A percentile compares a stretch with the other conserved stretches of the same genome.
These are phyloP conservation scores for Epinotia nisella DNA, from an alignment of 2,888 invertebrate species.

Conservation along the genomic window DNA sequence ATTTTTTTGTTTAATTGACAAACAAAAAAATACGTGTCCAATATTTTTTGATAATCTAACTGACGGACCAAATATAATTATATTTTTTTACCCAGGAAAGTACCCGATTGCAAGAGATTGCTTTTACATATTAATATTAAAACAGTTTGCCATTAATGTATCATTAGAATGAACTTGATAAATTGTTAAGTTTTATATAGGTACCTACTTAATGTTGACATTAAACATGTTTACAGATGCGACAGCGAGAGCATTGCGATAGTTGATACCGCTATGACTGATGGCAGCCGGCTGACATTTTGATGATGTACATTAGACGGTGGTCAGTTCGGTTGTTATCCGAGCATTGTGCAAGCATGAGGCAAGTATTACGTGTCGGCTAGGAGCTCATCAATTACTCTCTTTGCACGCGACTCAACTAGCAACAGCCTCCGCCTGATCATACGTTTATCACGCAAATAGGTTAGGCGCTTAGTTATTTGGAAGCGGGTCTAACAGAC, in stretches of 20 bases:
- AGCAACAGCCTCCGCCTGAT: not conserved
- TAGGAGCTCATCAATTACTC: slow-evolving; percentile 52
- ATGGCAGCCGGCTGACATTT: slow-evolving; percentile 41
- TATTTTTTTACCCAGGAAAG: no score
- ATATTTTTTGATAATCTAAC: no score
- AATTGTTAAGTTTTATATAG: no score
- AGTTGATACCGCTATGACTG: slow-evolving; percentile 35
- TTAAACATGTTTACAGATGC: slow-evolving; percentile 11
- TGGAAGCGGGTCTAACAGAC: slow-evolving; percentile 8
- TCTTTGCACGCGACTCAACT: slow-evolving; percentile 45
- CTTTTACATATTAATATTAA: no score
- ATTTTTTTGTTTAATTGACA: no score
- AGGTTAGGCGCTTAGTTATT: not conserved
- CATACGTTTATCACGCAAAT: slow-evolving; percentile 10
- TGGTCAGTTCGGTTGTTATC: slow-evolving; percentile 34
- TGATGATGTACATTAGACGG: slow-evolving; percentile 34
- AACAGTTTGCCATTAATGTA: no score
- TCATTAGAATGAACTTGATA: no score
- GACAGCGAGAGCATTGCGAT: slow-evolving; percentile 19
- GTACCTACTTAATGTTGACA: slow-evolving; percentile 13
- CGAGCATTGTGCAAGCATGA: slow-evolving; percentile 47
- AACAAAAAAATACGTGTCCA: no score
- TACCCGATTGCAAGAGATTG: no score
- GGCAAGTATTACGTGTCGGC: slow-evolving; percentile 50
- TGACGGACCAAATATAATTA: no score